Base-by-base conservation (phyloP, 2,797 vertebrate genomes). In the Chaenodraco wilsoni region DNA sequence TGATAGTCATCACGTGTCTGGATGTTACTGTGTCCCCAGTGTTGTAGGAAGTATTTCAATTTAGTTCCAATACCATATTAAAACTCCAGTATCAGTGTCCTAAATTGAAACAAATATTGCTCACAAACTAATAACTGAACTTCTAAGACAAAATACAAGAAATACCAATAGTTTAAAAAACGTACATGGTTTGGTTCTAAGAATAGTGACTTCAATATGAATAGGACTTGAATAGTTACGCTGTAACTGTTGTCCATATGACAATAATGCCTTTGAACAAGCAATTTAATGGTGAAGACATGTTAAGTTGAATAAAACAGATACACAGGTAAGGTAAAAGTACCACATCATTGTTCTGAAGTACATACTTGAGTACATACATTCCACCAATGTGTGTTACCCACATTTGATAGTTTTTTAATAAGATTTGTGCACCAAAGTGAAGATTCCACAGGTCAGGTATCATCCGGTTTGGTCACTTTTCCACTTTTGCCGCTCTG, bases 1-100 rank as follows among this genome's bases (percentile, higher is more conserved):
- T 57, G 56, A 74, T 71, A 11, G 0, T 45, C 78, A 59, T 55
- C 64, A 14, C 40, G 27, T 56, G 19, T 71, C 50, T 57, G 14
- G 51, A 10, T 52, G 62, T 48, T 37, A 58, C 33, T 63, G 44
- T 44, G 33, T 49, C 49, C 51, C 17, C 4, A 16, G 6, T 17
- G 10, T 13, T 57, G 3, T 40, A 51, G 17, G 46, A 75, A 61
- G 57, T 51, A 31, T 15, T 69, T 11, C 43, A 10, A 37, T 74
- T 48, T 37, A 5, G 3, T 33, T 14, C 23, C 49, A 13, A n/a
- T 6, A 11, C 3, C 60, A 27, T 51, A 43, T 54, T 54, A 56
- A 40, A 21, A 15, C 21, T 4, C 0, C 10, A 50, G 6, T 17
- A 10, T 0, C 3, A 43, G 45, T 23, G 48, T 33, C 23, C 23